Evolutionary conservation across 1,140 invertebrate genomes (phyloP).

Genomic region (Saxidomus purpurata): DNA sequence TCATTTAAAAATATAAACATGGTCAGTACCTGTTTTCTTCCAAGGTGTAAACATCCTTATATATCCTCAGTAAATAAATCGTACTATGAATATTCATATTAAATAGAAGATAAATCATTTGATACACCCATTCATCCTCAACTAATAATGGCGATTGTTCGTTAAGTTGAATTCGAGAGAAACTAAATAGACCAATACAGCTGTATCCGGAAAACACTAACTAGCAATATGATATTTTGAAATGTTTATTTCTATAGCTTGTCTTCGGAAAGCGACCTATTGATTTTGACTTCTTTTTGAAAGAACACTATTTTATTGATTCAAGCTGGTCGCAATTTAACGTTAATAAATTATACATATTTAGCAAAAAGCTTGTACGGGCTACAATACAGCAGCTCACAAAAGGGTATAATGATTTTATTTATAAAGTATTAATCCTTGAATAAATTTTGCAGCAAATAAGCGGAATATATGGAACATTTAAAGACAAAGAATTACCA

Average conservation of each 20-base stretch:
- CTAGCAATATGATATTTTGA: slow-evolving; percentile 5
- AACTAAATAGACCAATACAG: too few species aligned
- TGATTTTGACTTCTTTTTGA: slow-evolving; percentile 3
- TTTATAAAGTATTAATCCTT: not conserved
- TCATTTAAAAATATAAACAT: too few species aligned
- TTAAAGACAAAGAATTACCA: not conserved
- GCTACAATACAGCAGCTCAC: not conserved
- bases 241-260: not conserved
- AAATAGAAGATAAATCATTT: too few species aligned
- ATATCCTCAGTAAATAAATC: too few species aligned
- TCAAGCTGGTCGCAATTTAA: not conserved
- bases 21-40: too few species aligned
- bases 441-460: not conserved
- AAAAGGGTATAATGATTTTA: not conserved
- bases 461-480: not conserved
- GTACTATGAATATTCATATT: too few species aligned
- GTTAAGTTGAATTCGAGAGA: too few species aligned
- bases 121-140: too few species aligned
- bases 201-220: not conserved
- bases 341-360: slow-evolving; percentile 9
- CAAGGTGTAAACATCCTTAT: too few species aligned
- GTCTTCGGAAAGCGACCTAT: not conserved
- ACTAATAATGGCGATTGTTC: too few species aligned
- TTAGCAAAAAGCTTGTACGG: not conserved
- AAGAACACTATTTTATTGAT: slow-evolving; percentile 6